Evolutionary conservation across 1,140 invertebrate species (phyloP), one percentile per base, ranked within the genome.

Genomic region (Saccostrea glomerata): DNA sequence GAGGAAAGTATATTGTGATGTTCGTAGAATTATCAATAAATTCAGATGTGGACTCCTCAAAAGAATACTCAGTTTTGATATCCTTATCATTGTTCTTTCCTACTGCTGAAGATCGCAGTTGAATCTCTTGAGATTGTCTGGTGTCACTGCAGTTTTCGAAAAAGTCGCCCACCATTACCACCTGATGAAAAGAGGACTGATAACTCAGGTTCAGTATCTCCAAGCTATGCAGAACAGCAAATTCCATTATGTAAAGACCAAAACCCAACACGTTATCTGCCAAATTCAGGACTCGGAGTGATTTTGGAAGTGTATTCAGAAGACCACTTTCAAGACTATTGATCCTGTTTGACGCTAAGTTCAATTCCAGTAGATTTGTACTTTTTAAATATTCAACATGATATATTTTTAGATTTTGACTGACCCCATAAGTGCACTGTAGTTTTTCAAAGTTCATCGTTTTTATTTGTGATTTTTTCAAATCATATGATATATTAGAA

Each of bases 231-330:
- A 77, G 25, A 36, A 36, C 23, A 12, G 70, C 25, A 36, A 77
- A 77, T 30, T 77, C 25, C 9, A 77, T 77, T 25, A 77, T 77
- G 25, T 77, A 77, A 9, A 77, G 30, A 30, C 70, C 70, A 12
- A 77, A 77, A 30, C 70, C 25, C 25, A 77, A 77, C 23, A 77
- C 70, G 15, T 77, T 77, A 36, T 77, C 70, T 25, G 30, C 23
- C 23, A 77, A 30, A 30, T 77, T 77, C 30, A 77, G 70, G 25
- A 30, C 1, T 30, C 30, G 23, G 5, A 77, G 13, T 15, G 70
- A 77, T 77, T 36, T 77, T 25, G 70, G 70, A 9, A 77, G 30
- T 13, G 70, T 15, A 12, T 4, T 2, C 11, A 77, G 13, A 25
- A 77, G 25, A 30, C 25, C 25, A 0, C 11, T 15, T 36, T 77